These are phyloP conservation scores for Empidonax traillii DNA, from an alignment of 2,113 vertebrate species.

Conservation along the genomic window DNA sequence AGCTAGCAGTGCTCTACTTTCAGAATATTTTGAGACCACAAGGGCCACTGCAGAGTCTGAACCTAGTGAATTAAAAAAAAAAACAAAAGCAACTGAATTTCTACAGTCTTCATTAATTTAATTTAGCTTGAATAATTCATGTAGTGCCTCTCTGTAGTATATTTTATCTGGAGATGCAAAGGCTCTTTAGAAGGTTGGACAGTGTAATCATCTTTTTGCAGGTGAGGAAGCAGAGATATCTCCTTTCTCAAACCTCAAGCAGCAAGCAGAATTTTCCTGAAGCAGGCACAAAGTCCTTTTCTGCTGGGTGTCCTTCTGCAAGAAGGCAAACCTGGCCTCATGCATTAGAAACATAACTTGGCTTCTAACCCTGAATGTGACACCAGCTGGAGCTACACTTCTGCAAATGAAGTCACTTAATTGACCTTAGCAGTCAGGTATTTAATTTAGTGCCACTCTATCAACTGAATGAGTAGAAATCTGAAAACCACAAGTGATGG, in stretches of 20 bases:
- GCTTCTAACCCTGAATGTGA: background rate
- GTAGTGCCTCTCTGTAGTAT: background rate
- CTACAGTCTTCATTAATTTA: constrained; percentile 38
- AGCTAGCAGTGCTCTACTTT: background rate
- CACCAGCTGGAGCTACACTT: background rate
- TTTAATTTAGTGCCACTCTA: background rate
- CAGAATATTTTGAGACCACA: constrained; percentile 21
- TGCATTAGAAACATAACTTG: background rate
- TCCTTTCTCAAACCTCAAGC: background rate
- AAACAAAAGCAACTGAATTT: constrained; percentile 48
- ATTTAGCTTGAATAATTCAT: constrained; percentile 58
- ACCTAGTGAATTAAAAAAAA: background rate
- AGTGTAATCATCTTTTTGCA: constrained; percentile 38
- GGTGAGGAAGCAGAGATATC: constrained; percentile 14
- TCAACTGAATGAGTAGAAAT: background rate
- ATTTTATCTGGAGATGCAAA: constrained; percentile 24
- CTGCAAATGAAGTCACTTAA: background rate
- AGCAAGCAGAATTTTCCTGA: background rate
- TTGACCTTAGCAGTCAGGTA: background rate
- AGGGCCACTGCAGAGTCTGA: background rate
- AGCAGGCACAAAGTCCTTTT: background rate
- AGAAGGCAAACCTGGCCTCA: background rate
- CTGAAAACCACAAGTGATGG: background rate
- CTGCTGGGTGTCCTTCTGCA: background rate
- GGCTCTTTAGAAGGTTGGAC: background rate